Base-by-base conservation (phyloP, 1,140 invertebrate genomes). In the Drosophila sp. region DNA sequence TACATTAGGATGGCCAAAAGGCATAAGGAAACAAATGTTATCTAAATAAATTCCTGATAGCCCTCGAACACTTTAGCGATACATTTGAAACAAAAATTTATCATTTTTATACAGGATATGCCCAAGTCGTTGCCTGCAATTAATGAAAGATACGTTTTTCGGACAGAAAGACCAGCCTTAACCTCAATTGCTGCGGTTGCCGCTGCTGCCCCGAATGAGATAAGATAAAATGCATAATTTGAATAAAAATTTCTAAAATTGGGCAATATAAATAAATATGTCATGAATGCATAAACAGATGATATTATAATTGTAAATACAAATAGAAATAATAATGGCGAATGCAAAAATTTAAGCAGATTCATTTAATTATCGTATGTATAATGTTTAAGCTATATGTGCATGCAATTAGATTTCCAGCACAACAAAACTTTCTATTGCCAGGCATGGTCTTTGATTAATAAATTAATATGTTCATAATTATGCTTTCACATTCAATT, bases 201-300 rank as follows among this genome's bases (percentile, higher is more conserved):
- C 70, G 32, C 4, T 30, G 30, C 30, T 30, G 30, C 30, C 35
- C 35, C 8, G 47, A 23, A 38, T 75, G 64, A 75, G 44, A 50
- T 50, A 75, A 75, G 74, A 75, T 76, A 38, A 69, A 76, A 66
- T 76, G 73, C 66, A 70, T 70, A 76, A 76, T 60, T 76, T 68
- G 29, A 55, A 30, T 66, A 68, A 23, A 56, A 74, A 66, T 75
- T 74, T 10, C 25, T 11, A 32, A 75, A 68, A 75, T 69, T 76
- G 40, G 64, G 25, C 23, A 27, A 50, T 27, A 50, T 60, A 68
- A 61, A 81, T 56, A 66, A 62, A 63, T 66, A 66, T 8, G 30
- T 33, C 35, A 57, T 29, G 35, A 54, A 32, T 32, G 29, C 66
- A 29, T 30, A 44, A 68, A 56, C 62, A 62, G 54, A 70, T 70